phyloP scores from a whole-genome alignment of 2,113 vertebrate genomes.

The Lanius ludovicianus region DNA sequence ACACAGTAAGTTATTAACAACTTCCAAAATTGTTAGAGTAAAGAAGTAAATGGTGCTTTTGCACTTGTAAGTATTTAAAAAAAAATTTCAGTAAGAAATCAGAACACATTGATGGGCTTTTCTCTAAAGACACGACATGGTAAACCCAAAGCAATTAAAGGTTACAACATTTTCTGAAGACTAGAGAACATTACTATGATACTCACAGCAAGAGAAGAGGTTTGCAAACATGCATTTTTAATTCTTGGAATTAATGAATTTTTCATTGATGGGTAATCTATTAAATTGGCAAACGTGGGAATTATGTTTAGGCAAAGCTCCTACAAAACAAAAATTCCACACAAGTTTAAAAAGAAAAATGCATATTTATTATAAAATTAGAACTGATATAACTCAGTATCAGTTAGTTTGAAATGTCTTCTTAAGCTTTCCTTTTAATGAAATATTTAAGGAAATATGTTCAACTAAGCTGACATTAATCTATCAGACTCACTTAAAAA shows the following conservation, averaged over 20 bases:
- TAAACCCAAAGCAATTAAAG: background rate
- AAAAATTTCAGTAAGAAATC: background rate
- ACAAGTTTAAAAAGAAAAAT: background rate
- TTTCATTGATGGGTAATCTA: conserved; percentile 99
- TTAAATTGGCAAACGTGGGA: conserved; percentile 96
- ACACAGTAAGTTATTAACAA: background rate
- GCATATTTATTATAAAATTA: background rate
- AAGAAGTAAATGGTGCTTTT: background rate
- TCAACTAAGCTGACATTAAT: background rate
- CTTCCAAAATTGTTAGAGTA: background rate
- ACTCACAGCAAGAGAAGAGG: conserved; percentile 97
- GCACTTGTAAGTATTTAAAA: background rate
- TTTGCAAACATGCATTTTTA: conserved; percentile 94
- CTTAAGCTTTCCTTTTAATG: background rate
- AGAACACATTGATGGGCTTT: background rate
- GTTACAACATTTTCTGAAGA: background rate
- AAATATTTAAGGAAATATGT: background rate
- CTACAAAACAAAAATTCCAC: conserved; percentile 67
- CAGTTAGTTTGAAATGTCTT: background rate
- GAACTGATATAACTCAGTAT: background rate
- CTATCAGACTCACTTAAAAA: background rate
- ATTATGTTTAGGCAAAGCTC: conserved; percentile 98
- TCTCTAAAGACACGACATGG: background rate
- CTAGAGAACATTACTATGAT: background rate
- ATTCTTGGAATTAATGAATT: conserved; percentile 97